Percentiles rank a stretch among this genome's conserved stretches.
Conservation (phyloP, 2,888 invertebrate species). For the Andricus quercusramuli region DNA sequence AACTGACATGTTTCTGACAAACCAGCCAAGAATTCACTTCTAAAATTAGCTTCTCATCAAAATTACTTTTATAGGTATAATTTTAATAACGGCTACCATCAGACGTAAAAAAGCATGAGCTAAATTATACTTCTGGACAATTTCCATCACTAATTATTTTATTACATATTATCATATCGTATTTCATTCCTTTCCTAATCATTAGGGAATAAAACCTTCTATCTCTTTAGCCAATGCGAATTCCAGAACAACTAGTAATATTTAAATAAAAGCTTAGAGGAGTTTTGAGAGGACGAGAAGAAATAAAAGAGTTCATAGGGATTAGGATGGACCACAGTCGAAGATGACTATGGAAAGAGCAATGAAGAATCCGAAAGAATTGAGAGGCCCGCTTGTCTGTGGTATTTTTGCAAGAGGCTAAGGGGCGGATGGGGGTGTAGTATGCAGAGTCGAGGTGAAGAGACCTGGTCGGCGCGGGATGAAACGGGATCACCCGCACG, state of each 20-base stretch:
- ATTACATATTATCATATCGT: too few species aligned
- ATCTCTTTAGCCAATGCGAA: too few species aligned
- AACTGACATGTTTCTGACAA: constrained; percentile 25
- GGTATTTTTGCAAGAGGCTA: constrained; percentile 30
- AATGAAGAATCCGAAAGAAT: constrained; percentile 14
- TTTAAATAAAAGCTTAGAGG: background rate
- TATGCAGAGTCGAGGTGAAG: constrained; percentile 66
- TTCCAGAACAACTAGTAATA: too few species aligned
- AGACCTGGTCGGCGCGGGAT: constrained; percentile 73
- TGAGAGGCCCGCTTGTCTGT: constrained; percentile 21
- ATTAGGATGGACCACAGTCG: constrained; percentile 40
- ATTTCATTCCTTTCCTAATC: too few species aligned
- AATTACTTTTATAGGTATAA: background rate
- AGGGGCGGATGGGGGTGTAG: constrained; percentile 72
- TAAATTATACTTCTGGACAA: too few species aligned
- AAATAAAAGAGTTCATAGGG: background rate
- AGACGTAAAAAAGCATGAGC: background rate
- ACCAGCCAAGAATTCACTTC: constrained; percentile 7
- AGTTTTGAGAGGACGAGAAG: background rate
- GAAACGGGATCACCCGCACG: constrained; percentile 79
- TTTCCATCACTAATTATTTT: too few species aligned
- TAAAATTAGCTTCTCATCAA: constrained; percentile 12
- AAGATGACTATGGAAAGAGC: constrained; percentile 39
- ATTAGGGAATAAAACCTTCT: too few species aligned
- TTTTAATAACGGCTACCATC: background rate